Evolutionary conservation across 2,888 invertebrate genomes (phyloP).

Genomic region (Ophion ventricosus): DNA sequence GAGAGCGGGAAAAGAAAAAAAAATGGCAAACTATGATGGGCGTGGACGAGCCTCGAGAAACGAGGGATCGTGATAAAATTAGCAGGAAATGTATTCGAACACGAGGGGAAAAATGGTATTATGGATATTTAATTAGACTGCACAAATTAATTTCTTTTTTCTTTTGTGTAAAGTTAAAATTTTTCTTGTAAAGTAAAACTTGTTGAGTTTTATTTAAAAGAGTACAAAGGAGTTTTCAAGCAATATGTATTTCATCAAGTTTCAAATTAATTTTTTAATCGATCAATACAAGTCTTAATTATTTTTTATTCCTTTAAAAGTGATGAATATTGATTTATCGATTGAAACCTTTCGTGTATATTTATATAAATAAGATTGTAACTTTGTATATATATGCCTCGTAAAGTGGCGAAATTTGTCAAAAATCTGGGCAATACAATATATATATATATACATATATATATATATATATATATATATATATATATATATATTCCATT

Average conservation of each 20-base stretch:
- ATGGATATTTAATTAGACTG: background rate
- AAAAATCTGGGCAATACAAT: background rate
- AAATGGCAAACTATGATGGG: background rate
- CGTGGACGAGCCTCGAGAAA: background rate
- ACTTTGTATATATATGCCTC: background rate
- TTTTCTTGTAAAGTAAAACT: too few species aligned
- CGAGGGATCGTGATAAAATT: constrained; percentile 11
- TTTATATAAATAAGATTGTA: too few species aligned
- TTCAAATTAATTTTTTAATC: too few species aligned
- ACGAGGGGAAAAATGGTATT: background rate
- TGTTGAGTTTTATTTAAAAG: too few species aligned
- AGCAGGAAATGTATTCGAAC: background rate
- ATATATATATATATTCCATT: background rate
- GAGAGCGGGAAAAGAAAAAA: background rate
- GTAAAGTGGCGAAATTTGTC: background rate
- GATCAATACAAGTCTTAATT: too few species aligned
- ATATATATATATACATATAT: too few species aligned
- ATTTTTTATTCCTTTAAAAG: background rate
- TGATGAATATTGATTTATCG: background rate
- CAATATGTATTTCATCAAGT: too few species aligned
- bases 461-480: too few species aligned
- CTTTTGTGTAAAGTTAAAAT: too few species aligned
- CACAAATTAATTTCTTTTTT: background rate
- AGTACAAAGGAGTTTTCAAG: too few species aligned
- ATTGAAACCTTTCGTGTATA: too few species aligned